Percentiles rank a stretch among this genome's conserved stretches.
These are phyloP conservation scores for Redunca redunca DNA, from an alignment of 2,113 vertebrate species.

Conservation along the genomic window DNA sequence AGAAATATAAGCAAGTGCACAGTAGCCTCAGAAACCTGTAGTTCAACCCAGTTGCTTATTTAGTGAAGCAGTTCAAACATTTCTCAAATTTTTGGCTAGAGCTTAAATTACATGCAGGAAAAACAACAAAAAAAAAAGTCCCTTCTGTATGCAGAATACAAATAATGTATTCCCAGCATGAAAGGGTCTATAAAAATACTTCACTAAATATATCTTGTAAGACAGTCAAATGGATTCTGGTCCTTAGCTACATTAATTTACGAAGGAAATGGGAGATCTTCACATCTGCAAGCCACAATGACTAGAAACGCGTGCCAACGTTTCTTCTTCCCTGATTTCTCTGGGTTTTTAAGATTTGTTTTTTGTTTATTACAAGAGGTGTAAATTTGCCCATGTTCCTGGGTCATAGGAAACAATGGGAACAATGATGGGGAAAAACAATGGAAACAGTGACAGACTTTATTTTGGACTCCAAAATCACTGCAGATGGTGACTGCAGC, in stretches of 20 bases:
- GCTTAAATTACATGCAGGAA: background rate
- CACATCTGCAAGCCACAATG: background rate
- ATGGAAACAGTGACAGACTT: background rate
- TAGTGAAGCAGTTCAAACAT: background rate
- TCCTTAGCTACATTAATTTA: background rate
- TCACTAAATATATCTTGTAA: constrained; percentile 59
- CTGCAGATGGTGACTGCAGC: background rate
- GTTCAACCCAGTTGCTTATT: background rate
- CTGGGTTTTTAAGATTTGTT: background rate
- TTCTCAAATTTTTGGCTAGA: constrained; percentile 23
- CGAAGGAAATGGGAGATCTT: background rate
- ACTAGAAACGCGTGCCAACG: background rate
- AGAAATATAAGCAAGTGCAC: background rate
- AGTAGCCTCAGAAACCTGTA: background rate
- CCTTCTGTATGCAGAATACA: constrained; percentile 20
- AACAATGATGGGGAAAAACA: background rate
- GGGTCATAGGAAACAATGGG: background rate
- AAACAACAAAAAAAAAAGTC: background rate
- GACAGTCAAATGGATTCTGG: background rate
- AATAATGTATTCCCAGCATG: constrained; percentile 36
- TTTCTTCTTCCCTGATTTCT: background rate
- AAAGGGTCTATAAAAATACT: constrained; percentile 34
- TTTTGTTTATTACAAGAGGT: background rate
- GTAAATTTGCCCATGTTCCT: background rate
- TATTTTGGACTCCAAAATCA: background rate